Conservation (phyloP, 2,888 invertebrate genomes). For the Melipona bicolor region DNA sequence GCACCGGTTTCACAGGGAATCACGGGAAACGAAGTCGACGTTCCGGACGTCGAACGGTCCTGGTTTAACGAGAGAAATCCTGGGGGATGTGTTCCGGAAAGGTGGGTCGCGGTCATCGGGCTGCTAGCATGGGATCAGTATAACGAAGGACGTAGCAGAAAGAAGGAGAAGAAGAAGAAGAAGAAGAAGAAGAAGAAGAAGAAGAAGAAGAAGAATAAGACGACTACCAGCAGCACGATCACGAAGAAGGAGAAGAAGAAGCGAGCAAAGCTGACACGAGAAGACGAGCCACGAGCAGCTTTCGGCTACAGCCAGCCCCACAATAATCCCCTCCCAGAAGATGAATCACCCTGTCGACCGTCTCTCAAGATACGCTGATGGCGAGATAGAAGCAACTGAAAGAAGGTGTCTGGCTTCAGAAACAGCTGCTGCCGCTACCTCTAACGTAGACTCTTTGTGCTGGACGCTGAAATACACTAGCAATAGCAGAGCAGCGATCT, state of each 20-base stretch:
- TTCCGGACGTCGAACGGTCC: constrained; percentile 9
- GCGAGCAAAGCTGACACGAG: constrained; percentile 56
- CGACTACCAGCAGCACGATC: background rate
- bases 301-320: constrained; percentile 59
- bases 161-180: constrained; percentile 1
- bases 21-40: constrained; percentile 21
- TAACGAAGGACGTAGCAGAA: constrained; percentile 11
- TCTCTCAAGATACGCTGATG: constrained; percentile 70
- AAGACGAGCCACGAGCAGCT: constrained; percentile 47
- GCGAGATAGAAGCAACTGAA: constrained; percentile 63
- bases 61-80: constrained; percentile 46
- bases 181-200: no score
- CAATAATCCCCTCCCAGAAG: constrained; percentile 77
- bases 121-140: constrained; percentile 37
- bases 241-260: constrained; percentile 34
- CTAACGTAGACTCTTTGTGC: constrained; percentile 42
- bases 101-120: constrained; percentile 24
- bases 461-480: background rate
- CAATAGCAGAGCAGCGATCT: constrained; percentile 5
- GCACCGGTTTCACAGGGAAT: constrained; percentile 25
- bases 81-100: constrained; percentile 12
- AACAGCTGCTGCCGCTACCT: constrained; percentile 32
- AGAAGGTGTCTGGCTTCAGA: constrained; percentile 62
- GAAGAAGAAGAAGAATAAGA: background rate
- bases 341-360: constrained; percentile 77